A percentile compares a stretch with the other conserved stretches of the same genome.
Conservation (phyloP, 2,888 invertebrate genomes). For the Acleris emargana region DNA sequence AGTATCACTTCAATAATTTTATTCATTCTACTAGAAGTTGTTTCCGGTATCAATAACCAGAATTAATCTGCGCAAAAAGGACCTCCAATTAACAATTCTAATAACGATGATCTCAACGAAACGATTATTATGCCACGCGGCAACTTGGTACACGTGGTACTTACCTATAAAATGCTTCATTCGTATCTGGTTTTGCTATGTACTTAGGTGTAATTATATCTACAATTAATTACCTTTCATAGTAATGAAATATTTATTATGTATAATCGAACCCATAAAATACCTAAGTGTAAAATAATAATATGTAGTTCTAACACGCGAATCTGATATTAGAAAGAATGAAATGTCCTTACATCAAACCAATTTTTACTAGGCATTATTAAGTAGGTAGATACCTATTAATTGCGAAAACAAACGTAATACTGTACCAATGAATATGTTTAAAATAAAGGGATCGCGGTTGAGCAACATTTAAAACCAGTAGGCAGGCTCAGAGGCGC, state of each 20-base stretch:
- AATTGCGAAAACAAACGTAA: background rate
- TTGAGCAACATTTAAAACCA: conserved; percentile 49
- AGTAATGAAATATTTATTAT: too few species aligned
- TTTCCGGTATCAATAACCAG: background rate
- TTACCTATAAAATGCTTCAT: background rate
- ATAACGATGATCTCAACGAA: conserved; percentile 65
- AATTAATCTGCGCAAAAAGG: conserved; percentile 3
- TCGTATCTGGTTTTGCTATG: conserved; percentile 17
- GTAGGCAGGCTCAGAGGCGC: conserved; percentile 59
- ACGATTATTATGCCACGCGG: conserved; percentile 53
- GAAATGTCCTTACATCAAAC: too few species aligned
- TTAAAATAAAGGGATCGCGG: conserved; percentile 41
- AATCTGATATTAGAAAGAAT: too few species aligned
- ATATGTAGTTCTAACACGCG: too few species aligned
- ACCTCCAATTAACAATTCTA: conserved; percentile 40
- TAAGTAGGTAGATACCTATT: background rate
- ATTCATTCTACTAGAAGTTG: too few species aligned
- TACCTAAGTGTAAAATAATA: too few species aligned
- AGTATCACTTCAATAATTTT: too few species aligned
- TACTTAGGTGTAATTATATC: background rate
- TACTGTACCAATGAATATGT: conserved; percentile 2
- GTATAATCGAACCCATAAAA: too few species aligned
- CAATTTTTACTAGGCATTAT: background rate
- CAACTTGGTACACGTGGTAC: conserved; percentile 33
- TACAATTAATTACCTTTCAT: too few species aligned